Evolutionary conservation across 2,888 invertebrate genomes (phyloP), one percentile per base, ranked within the genome.

Genomic region (Erannis defoliaria): DNA sequence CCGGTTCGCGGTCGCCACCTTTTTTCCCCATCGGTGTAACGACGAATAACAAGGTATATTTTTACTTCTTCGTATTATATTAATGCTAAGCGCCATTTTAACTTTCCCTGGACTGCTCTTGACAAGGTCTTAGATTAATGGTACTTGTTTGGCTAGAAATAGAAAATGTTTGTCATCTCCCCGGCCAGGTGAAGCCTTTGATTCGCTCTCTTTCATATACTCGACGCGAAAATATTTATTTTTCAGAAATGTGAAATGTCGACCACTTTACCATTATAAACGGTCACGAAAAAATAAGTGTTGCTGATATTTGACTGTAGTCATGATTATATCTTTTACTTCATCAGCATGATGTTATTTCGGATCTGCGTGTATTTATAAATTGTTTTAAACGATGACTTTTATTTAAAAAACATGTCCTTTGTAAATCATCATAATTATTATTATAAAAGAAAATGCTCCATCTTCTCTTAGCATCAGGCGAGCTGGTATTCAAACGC

Each of bases 141-240:
- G 78, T 73, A 74, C 82, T 83, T 81, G 83, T 84, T 84, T 81
- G 40, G 51, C 51, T 51, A 57, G n/a, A 76, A 81, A 80, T 80
- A 68, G 69, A 73, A 84, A 83, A 84, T 81, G 85, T 85, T 84
- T 84, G 84, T 85, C 84, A 85, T 81, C 55, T 29, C 62, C 72
- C 62, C 73, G 78, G 63, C 68, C 85, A 84, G 84, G 84, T 84
- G 84, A 80, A 55, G 75, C 50, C 66, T 73, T 73, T 78, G 78
- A 82, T 80, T 82, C 49, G 42, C 29, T 1, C 14, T 19, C 29
- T 1, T 10, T 19, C 45, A 18, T 79, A 82, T 77, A 66, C 74
- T 51, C 29, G 23, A 26, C 18, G 40, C 12, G 51, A 37, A 33
- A 48, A 49, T 37, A 37, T 49, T 49, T 35, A 33, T n/a, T 48